phyloP scores from a whole-genome alignment of 2,113 vertebrate species.

The Progne subis region DNA sequence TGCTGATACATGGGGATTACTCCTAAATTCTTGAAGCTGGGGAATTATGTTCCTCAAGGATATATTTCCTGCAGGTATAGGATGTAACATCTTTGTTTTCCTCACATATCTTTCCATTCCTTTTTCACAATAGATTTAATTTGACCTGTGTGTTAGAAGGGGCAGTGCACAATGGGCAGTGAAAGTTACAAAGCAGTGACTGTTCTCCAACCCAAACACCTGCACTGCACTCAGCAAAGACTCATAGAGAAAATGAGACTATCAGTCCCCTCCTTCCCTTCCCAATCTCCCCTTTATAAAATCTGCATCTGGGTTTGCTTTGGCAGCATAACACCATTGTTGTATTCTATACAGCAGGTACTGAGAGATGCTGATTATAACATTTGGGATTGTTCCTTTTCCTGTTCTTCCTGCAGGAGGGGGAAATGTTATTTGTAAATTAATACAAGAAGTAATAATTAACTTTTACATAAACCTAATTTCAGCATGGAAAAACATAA shows the following conservation, averaged over 20 bases:
- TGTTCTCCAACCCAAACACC: not conserved
- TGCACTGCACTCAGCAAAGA: fast-evolving
- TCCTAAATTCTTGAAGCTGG: not conserved
- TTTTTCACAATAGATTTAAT: not conserved
- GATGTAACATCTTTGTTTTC: not conserved
- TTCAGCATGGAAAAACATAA: not conserved
- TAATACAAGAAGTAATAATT: not conserved
- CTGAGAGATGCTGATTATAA: not conserved
- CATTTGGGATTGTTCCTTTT: not conserved
- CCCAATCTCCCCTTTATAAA: not conserved
- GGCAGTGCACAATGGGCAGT: not conserved
- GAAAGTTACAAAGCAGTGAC: not conserved
- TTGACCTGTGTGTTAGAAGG: not conserved
- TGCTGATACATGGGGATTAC: not conserved
- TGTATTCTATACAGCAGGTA: not conserved
- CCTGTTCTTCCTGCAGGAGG: not conserved
- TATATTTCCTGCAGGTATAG: not conserved
- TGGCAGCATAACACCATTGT: not conserved
- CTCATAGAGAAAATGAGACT: not conserved
- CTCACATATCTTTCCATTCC: not conserved
- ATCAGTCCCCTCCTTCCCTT: not conserved
- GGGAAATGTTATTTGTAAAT: conserved; percentile 6
- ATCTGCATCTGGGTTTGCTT: not conserved
- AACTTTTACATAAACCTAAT: conserved; percentile 16
- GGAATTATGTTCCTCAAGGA: not conserved